Conservation (phyloP, 1,140 invertebrate species). For the Aphis craccivora region DNA sequence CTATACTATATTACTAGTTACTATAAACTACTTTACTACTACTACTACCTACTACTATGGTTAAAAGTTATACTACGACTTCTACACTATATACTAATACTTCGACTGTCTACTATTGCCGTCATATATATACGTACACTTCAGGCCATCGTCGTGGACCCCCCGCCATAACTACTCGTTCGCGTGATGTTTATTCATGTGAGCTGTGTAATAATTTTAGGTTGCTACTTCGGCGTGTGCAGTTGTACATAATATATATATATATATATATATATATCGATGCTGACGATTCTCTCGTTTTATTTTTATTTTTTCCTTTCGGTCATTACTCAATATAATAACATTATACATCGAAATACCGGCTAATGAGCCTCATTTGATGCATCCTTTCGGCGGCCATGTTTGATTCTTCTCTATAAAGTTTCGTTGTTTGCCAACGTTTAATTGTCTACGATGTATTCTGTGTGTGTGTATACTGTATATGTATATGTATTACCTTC, state of each 20-base stretch:
- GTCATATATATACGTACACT: not conserved
- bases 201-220: slow-evolving; percentile 45
- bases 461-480: too few relatives aligned
- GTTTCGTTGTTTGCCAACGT: slow-evolving; percentile 47
- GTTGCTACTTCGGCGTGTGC: not conserved
- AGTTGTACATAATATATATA: not conserved
- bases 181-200: slow-evolving; percentile 54
- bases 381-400: slow-evolving; percentile 43
- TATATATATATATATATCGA: slow-evolving; percentile 7
- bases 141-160: not conserved
- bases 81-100: not conserved
- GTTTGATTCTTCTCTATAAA: slow-evolving; percentile 44
- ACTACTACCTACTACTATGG: not conserved
- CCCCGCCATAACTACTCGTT: slow-evolving; percentile 39
- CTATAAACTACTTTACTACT: not conserved
- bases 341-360: slow-evolving; percentile 33
- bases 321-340: slow-evolving; percentile 51
- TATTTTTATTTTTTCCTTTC: slow-evolving; percentile 18
- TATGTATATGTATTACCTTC: slow-evolving; percentile 15
- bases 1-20: not conserved
- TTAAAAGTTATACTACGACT: not conserved
- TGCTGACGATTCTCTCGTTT: slow-evolving; percentile 21
- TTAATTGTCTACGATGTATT: slow-evolving; percentile 22
- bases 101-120: not conserved
- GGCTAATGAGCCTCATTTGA: slow-evolving; percentile 39